Conservation (phyloP, 2,113 vertebrate genomes). For the Rhabdomys dilectus region DNA sequence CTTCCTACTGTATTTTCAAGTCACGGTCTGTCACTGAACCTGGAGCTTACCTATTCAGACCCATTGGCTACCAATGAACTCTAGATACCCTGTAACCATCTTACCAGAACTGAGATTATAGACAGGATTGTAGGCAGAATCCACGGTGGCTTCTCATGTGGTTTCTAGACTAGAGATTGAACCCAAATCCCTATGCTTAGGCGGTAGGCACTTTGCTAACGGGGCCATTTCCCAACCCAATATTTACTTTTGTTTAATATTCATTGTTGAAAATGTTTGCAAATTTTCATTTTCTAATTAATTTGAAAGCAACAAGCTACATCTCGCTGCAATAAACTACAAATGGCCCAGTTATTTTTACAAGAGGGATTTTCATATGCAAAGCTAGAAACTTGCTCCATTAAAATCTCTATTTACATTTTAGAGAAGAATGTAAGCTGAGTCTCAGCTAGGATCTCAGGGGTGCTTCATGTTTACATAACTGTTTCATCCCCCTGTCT, state of each 20-base stretch:
- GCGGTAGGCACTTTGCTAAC: neutral
- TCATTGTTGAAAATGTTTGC: neutral
- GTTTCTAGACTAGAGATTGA: neutral
- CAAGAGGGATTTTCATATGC: neutral
- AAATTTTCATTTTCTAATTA: neutral
- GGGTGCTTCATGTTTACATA: neutral
- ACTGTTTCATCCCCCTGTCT: neutral
- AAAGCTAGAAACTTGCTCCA: fast-evolving
- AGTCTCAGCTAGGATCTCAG: too few species aligned
- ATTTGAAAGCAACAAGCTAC: neutral
- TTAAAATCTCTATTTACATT: neutral
- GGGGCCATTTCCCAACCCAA: neutral
- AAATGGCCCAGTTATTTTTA: neutral
- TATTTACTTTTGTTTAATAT: neutral
- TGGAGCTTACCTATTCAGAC: neutral
- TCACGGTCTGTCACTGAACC: neutral
- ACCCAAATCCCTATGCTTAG: neutral
- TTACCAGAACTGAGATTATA: neutral
- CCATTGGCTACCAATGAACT: neutral
- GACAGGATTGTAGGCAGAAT: neutral
- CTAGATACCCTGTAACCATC: neutral
- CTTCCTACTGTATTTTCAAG: neutral
- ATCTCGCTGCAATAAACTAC: neutral
- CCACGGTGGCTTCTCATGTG: neutral
- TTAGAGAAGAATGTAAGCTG: neutral